phyloP scores from a whole-genome alignment of 2,113 vertebrate species.

The Aptenodytes forsteri region DNA sequence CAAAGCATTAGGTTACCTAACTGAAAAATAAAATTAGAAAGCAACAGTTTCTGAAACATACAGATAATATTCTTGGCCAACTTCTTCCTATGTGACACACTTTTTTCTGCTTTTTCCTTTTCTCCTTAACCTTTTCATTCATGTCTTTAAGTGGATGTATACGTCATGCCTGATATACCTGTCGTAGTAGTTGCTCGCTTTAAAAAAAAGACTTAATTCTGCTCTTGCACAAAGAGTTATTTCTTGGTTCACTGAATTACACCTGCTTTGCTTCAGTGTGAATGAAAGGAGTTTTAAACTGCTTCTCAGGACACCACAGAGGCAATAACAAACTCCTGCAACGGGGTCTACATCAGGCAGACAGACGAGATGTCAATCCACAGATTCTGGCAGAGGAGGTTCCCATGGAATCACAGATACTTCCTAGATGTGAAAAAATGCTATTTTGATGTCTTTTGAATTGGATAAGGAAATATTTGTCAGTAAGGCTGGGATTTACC shows the following conservation, averaged over 20 bases:
- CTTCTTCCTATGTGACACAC: neutral
- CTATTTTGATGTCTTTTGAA: conserved; percentile 17
- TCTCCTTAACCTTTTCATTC: neutral
- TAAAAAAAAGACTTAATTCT: neutral
- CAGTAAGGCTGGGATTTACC: neutral
- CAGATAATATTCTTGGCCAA: neutral
- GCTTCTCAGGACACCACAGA: neutral
- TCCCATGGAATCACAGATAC: conserved; percentile 16
- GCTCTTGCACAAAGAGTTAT: neutral
- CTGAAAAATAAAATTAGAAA: neutral
- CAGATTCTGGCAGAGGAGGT: neutral
- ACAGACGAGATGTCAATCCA: neutral
- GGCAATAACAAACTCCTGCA: neutral
- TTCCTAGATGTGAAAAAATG: conserved; percentile 21
- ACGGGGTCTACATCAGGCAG: neutral
- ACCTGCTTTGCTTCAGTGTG: neutral
- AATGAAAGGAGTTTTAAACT: neutral
- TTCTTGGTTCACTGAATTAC: neutral
- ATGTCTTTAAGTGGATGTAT: neutral
- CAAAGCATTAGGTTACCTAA: neutral
- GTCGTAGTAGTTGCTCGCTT: neutral
- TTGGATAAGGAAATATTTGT: conserved; percentile 6
- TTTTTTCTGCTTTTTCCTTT: neutral
- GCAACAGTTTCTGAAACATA: neutral
- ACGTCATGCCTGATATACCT: neutral